Conservation (phyloP, 2,888 invertebrate genomes). For the Dolichomitus sp. region DNA sequence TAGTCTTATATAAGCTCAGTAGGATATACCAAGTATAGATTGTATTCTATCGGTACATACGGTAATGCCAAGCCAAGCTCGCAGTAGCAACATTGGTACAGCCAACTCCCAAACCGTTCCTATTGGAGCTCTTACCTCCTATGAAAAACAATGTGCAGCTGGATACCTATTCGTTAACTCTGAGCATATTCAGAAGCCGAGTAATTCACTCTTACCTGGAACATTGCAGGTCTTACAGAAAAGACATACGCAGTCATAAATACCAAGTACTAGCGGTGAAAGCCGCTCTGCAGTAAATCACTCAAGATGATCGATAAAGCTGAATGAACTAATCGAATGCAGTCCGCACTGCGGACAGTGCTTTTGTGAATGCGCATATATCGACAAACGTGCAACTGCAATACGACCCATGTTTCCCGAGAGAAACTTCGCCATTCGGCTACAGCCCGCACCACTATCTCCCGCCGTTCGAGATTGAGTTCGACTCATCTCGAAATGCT, state of each 20-base stretch:
- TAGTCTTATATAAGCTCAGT: conserved; percentile 74
- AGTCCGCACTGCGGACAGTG: background rate
- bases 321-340: conserved; percentile 8
- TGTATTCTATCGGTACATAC: conserved; percentile 80
- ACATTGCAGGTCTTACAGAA: background rate
- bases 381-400: conserved; percentile 29
- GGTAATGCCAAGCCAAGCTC: conserved; percentile 65
- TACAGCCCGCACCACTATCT: conserved; percentile 60
- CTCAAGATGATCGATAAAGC: conserved; percentile 1
- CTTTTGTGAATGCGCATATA: background rate
- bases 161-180: background rate
- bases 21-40: conserved; percentile 71
- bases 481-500: conserved; percentile 84
- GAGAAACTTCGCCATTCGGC: conserved; percentile 57
- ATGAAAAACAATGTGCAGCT: background rate
- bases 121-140: background rate
- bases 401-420: conserved; percentile 48
- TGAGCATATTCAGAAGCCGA: background rate
- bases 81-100: conserved; percentile 49
- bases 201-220: background rate
- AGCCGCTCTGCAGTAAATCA: background rate
- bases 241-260: background rate
- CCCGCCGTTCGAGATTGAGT: conserved; percentile 80
- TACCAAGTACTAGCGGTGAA: background rate
- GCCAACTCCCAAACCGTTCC: conserved; percentile 53